A percentile compares a stretch with the other conserved stretches of the same genome.
Evolutionary conservation across 2,797 vertebrate genomes (phyloP).

Genomic region (Aselliscus stoliczkanus): DNA sequence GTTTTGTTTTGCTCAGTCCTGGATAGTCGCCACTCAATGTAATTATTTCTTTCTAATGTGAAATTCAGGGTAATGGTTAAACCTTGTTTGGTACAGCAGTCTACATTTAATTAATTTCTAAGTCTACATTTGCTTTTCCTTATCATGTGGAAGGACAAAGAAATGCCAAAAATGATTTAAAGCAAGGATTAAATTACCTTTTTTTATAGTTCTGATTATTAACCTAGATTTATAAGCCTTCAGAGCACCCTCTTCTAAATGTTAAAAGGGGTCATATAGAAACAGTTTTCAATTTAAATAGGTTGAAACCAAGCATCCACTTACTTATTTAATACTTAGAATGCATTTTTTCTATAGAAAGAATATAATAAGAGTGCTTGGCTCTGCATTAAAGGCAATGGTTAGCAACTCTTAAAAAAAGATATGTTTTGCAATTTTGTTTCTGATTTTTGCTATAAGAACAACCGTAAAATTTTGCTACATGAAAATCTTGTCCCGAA

Average conservation of each 20-base stretch:
- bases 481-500: constrained; percentile 1
- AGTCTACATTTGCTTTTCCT: constrained; percentile 6
- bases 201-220: constrained; percentile 51
- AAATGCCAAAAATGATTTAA: constrained; percentile 63
- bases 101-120: constrained; percentile 43
- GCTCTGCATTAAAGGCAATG: neutral
- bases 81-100: neutral
- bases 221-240: constrained; percentile 62
- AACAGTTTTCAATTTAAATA: constrained; percentile 57
- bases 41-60: neutral
- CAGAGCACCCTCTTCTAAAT: constrained; percentile 35
- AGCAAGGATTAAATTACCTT: constrained; percentile 51
- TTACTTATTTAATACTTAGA: constrained; percentile 39
- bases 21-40: neutral
- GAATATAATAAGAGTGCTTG: neutral
- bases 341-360: constrained; percentile 21
- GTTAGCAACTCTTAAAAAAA: neutral
- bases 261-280: constrained; percentile 57
- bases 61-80: neutral
- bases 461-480: neutral
- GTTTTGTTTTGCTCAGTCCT: neutral
- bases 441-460: neutral
- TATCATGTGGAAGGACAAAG: constrained; percentile 42
- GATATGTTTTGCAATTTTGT: neutral
- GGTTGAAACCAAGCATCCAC: constrained; percentile 38